Evolutionary conservation across 2,797 vertebrate genomes (phyloP).

Genomic region (Poecilia gillii): DNA sequence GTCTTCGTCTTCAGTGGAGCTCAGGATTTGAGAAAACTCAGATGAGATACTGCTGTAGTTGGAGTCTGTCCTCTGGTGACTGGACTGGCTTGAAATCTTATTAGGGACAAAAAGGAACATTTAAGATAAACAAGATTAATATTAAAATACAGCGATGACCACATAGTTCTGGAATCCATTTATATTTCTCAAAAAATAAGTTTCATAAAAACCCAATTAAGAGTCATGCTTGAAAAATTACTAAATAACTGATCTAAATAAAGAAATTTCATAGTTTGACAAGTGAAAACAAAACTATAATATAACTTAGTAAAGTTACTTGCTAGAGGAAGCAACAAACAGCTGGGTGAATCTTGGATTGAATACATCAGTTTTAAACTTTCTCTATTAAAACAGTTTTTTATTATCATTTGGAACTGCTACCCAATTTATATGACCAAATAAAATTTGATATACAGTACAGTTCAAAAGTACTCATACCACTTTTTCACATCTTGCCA

Average conservation of each 20-base stretch:
- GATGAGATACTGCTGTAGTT: constrained; percentile 91
- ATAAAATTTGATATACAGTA: background rate
- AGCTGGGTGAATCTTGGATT: background rate
- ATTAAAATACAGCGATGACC: no score
- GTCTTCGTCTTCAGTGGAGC: constrained; percentile 86
- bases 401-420: background rate
- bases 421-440: background rate
- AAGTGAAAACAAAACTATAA: background rate
- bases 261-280: background rate
- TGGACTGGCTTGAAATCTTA: constrained; percentile 83
- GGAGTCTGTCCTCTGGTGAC: constrained; percentile 88
- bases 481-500: background rate
- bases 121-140: background rate
- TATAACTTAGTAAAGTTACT: background rate
- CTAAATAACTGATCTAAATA: background rate
- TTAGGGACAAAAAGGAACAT: constrained; percentile 3
- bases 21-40: constrained; percentile 88
- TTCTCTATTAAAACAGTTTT: background rate
- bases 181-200: background rate
- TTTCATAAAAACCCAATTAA: background rate
- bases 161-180: background rate
- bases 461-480: background rate
- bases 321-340: background rate
- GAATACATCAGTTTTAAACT: background rate
- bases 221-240: background rate